Evolutionary conservation across 1,140 invertebrate genomes (phyloP).

Genomic region (Thaumetopoea pityocampa): DNA sequence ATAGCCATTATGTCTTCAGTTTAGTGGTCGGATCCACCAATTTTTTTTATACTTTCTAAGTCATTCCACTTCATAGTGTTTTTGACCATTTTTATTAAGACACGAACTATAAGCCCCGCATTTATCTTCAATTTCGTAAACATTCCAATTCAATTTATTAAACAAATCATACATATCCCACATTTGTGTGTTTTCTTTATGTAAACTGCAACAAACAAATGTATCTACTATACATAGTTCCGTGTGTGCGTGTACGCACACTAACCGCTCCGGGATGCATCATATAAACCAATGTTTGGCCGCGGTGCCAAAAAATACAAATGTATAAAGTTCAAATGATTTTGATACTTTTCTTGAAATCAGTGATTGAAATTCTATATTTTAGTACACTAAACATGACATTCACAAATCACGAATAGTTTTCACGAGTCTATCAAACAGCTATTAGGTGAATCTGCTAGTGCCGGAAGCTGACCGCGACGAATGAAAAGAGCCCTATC

Average conservation of each 20-base stretch:
- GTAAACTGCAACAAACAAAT: constrained; percentile 22
- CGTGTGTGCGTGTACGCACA: constrained; percentile 26
- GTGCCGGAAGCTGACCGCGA: too few relatives aligned
- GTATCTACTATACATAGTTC: constrained; percentile 13
- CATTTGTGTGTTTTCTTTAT: constrained; percentile 40
- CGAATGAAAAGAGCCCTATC: too few relatives aligned
- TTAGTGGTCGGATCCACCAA: too few relatives aligned
- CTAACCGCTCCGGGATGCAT: constrained; percentile 42
- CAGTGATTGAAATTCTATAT: not conserved
- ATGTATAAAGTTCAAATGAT: constrained; percentile 22
- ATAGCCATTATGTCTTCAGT: too few relatives aligned
- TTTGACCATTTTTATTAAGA: too few relatives aligned
- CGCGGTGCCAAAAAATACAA: constrained; percentile 68
- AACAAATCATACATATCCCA: constrained; percentile 11
- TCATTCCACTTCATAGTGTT: too few relatives aligned
- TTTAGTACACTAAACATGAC: constrained; percentile 1
- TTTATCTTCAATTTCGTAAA: too few relatives aligned
- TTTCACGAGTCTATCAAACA: not conserved
- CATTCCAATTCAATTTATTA: too few relatives aligned
- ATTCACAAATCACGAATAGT: constrained; percentile 5
- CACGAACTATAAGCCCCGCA: too few relatives aligned
- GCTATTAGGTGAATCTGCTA: too few relatives aligned
- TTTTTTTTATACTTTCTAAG: too few relatives aligned
- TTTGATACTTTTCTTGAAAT: constrained; percentile 40
- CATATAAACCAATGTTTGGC: constrained; percentile 64